Conservation (phyloP, 2,888 invertebrate genomes). For the Orchesella flavescens region DNA sequence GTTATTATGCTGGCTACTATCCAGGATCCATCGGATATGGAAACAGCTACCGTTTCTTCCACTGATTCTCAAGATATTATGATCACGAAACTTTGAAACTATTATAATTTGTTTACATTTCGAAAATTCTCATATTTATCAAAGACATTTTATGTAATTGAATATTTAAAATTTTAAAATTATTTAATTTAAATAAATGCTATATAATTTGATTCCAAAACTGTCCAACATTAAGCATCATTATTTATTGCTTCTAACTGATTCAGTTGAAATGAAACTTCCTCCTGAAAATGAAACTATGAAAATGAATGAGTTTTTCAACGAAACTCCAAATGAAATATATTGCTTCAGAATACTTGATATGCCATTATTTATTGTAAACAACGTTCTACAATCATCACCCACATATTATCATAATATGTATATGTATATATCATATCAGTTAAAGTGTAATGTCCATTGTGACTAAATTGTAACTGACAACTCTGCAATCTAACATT, state of each 20-base stretch:
- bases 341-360: constrained; percentile 56
- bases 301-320: no score
- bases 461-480: constrained; percentile 7
- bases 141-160: no score
- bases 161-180: no score
- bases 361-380: constrained; percentile 65
- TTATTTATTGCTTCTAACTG: no score
- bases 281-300: no score
- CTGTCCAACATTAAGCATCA: no score
- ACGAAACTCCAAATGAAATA: no score
- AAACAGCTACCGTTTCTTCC: constrained; percentile 56
- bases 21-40: constrained; percentile 59
- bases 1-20: constrained; percentile 54
- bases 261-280: no score
- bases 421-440: constrained; percentile 21
- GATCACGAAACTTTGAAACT: not conserved
- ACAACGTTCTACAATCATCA: constrained; percentile 61
- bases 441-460: constrained; percentile 21
- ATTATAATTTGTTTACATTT: not conserved
- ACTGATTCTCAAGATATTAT: constrained; percentile 16
- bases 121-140: no score
- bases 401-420: constrained; percentile 40
- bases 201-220: no score
- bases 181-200: no score
- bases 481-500: constrained; percentile 5